phyloP scores from a whole-genome alignment of 1,140 invertebrate genomes.

The Cydia pomonella region DNA sequence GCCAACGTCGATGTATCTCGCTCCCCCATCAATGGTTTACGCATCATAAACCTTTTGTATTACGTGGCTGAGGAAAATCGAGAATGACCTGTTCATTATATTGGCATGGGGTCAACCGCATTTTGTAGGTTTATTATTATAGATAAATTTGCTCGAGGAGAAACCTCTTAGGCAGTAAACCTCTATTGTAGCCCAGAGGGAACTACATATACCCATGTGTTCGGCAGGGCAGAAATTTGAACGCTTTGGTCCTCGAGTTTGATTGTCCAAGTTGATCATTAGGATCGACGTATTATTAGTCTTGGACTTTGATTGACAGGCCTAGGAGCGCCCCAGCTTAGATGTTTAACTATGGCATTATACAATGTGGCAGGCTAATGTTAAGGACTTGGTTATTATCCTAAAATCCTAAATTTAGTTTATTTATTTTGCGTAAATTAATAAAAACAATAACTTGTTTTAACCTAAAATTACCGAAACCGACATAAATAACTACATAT shows the following conservation, averaged over 20 bases:
- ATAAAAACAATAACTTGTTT: too few species aligned
- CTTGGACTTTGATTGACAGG: too few species aligned
- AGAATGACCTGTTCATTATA: constrained; percentile 28
- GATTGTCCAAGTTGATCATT: background rate
- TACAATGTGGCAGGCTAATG: too few species aligned
- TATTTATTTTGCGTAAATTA: too few species aligned
- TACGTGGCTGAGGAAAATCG: constrained; percentile 29
- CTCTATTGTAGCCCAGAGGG: background rate
- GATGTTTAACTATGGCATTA: too few species aligned
- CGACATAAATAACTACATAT: too few species aligned
- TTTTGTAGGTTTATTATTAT: background rate
- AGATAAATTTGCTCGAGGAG: background rate
- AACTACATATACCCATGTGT: background rate
- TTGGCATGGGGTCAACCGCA: background rate
- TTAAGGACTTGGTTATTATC: too few species aligned
- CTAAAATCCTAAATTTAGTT: too few species aligned
- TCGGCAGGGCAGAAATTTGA: background rate
- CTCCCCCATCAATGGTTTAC: constrained; percentile 28
- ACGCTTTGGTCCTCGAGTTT: background rate
- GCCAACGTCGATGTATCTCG: constrained; percentile 24
- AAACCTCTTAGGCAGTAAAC: background rate
- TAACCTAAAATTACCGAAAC: too few species aligned
- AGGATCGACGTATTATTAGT: background rate
- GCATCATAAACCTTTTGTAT: constrained; percentile 29
- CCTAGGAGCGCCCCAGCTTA: too few species aligned